Base-by-base conservation (phyloP, 2,797 vertebrate genomes). In the Lagodon rhomboides region DNA sequence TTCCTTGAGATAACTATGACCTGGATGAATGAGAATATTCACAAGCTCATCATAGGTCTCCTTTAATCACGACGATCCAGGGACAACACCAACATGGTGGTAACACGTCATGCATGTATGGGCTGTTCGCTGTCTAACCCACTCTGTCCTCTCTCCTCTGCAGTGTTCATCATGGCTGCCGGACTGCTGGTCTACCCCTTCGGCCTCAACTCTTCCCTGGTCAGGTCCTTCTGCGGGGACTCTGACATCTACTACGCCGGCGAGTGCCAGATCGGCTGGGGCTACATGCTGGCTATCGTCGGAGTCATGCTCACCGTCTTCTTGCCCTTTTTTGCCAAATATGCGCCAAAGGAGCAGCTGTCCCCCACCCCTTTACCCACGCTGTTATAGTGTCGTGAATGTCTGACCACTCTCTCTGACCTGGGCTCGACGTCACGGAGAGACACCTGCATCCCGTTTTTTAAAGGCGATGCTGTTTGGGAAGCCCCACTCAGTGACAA, bases 281-380 rank as follows among this genome's bases (percentile, higher is more conserved):
- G 97, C 67, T 98, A 98, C 85, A 98, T 98, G 97, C 92, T 98
- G 91, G 97, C 97, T 43, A 98, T 98, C 4, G 97, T 98, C 5
- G 97, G 96, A 23, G 97, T 98, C 80, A 97, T 98, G 97, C 96
- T 98, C 89, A 97, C 97, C 17, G 95, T 98, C 83, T 98, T 98
- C 92, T 94, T 98, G 94, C 97, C 97, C 81, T 98, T 98, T 94
- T 98, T 98, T 86, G 97, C 97, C 88, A 98, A 98, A 96, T 98
- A 98, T 67, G 97, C 97, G 84, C 97, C 97, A 4, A 98, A 97
- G 95, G 97, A 98, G 95, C 97, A 97, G 77, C 94, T 96, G 86
- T 97, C 96, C 80, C 97, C 97, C 34, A 98, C 97, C 70, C 97
- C 97, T 7, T 89, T 98, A 83, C 97, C 97, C 89, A 96, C 97